These are phyloP conservation scores for Hylaea fasciaria DNA, from an alignment of 2,888 invertebrate species.

Conservation along the genomic window DNA sequence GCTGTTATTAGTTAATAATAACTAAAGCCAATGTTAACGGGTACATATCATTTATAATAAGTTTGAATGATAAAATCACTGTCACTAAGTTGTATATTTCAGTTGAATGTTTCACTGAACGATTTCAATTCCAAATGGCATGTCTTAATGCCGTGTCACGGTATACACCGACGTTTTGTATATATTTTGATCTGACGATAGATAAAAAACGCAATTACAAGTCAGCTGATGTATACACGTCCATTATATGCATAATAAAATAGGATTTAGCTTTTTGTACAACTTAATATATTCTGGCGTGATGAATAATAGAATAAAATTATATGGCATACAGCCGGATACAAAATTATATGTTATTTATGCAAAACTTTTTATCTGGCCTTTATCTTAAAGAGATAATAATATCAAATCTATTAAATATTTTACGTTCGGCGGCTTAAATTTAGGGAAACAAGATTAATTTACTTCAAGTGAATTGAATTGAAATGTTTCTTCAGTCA, in stretches of 20 bases:
- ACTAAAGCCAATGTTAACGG: too few species aligned
- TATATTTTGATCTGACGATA: constrained; percentile 62
- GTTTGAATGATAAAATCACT: constrained; percentile 2
- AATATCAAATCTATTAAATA: too few species aligned
- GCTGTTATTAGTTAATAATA: too few species aligned
- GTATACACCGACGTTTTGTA: constrained; percentile 62
- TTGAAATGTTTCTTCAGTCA: too few species aligned
- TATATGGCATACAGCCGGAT: constrained; percentile 54
- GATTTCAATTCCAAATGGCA: constrained; percentile 11
- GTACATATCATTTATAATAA: too few species aligned
- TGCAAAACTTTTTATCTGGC: constrained; percentile 8
- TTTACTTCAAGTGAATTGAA: too few species aligned
- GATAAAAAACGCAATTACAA: constrained; percentile 68
- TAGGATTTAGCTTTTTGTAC: constrained; percentile 56
- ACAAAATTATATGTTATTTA: constrained; percentile 40
- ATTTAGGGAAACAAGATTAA: too few species aligned
- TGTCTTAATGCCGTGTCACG: constrained; percentile 27
- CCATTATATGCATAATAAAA: constrained; percentile 68
- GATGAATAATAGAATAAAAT: constrained; percentile 59
- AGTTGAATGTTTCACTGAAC: constrained; percentile 9
- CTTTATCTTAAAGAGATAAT: too few species aligned
- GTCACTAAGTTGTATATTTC: constrained; percentile 1
- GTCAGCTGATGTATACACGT: constrained; percentile 65
- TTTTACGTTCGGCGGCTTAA: too few species aligned
- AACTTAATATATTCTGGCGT: constrained; percentile 57